A percentile compares a stretch with the other conserved stretches of the same genome.
phyloP scores from a whole-genome alignment of 2,797 vertebrate species.

The Emys orbicularis region DNA sequence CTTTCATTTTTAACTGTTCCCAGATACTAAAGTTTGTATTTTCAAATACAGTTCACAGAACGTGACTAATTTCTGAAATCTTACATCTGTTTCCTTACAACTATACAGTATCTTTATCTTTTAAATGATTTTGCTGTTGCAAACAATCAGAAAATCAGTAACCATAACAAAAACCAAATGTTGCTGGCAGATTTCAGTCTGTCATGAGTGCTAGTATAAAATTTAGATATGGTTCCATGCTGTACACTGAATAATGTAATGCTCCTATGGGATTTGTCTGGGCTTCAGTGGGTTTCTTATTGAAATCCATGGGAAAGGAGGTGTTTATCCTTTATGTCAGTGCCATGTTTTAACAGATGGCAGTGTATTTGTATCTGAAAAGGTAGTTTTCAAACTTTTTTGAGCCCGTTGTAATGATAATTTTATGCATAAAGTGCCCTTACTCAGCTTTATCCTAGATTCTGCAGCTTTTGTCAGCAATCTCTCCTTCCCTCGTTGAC shows the following conservation, averaged over 20 bases:
- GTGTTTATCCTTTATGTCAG: neutral
- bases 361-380: neutral
- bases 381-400: neutral
- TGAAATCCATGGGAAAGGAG: neutral
- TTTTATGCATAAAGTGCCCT: neutral
- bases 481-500: neutral
- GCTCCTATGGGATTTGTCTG: neutral
- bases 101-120: neutral
- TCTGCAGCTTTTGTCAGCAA: neutral
- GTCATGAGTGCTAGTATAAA: neutral
- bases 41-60: neutral
- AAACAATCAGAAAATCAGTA: neutral
- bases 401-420: neutral
- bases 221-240: neutral
- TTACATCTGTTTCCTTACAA: neutral
- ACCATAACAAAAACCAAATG: neutral
- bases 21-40: constrained; percentile 7
- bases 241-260: neutral
- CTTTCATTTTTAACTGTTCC: constrained; percentile 1
- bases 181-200: neutral
- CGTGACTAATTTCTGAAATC: neutral
- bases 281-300: neutral
- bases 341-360: neutral
- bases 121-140: constrained; percentile 2
- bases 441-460: neutral